Percentiles rank a stretch among this genome's conserved stretches.
These are phyloP conservation scores for Rotaria magnacalcarata DNA, from an alignment of 2,888 invertebrate genomes.

Conservation along the genomic window DNA sequence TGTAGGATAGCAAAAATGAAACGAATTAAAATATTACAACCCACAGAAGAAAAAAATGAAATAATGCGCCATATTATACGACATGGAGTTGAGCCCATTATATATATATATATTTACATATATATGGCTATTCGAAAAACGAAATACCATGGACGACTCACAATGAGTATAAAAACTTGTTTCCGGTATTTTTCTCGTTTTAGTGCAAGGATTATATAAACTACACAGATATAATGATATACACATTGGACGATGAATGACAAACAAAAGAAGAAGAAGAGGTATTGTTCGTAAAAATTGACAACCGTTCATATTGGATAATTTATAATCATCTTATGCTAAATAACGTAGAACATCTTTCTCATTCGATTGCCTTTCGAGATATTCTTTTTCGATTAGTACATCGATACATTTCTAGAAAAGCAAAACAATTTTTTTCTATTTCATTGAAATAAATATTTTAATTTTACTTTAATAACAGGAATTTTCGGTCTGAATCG, in stretches of 20 bases:
- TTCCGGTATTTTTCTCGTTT: background rate
- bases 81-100: background rate
- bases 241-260: background rate
- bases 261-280: background rate
- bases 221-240: background rate
- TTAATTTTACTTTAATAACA: slow-evolving; percentile 75
- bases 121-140: background rate
- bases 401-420: slow-evolving; percentile 46
- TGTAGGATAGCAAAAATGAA: background rate
- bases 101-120: background rate
- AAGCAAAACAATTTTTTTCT: background rate
- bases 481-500: slow-evolving; percentile 95
- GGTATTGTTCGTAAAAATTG: background rate
- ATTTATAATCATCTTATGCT: slow-evolving; percentile 25
- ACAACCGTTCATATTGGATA: too few species aligned
- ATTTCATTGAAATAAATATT: background rate
- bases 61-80: background rate
- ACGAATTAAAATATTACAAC: background rate
- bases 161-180: background rate
- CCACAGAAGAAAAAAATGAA: background rate
- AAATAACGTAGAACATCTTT: slow-evolving; percentile 43
- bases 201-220: background rate
- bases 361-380: slow-evolving; percentile 40
- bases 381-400: slow-evolving; percentile 46
- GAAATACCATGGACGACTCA: background rate